Evolutionary conservation across 1,140 invertebrate species (phyloP).

Genomic region (Acromyrmex echinatior): DNA sequence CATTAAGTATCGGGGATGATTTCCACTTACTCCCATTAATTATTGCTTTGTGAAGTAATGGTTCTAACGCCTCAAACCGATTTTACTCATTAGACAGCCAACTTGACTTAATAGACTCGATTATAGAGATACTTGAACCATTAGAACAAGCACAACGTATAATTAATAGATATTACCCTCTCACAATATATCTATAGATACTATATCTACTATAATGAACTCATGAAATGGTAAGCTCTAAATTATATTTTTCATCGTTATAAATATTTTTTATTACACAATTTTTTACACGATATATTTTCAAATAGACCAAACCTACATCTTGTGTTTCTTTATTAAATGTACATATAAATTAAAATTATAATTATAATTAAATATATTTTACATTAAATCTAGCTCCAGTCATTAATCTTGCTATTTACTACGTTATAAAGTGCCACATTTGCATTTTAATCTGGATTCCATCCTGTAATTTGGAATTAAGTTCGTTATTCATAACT

Average conservation of each 20-base stretch:
- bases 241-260: background rate
- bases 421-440: background rate
- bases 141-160: conserved; percentile 58
- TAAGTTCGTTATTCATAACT: background rate
- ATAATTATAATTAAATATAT: conserved; percentile 10
- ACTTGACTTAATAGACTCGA: conserved; percentile 60
- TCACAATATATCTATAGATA: conserved; percentile 18
- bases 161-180: conserved; percentile 70
- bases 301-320: background rate
- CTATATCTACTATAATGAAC: background rate
- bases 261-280: background rate
- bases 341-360: background rate
- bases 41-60: conserved; percentile 67
- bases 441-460: background rate
- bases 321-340: background rate
- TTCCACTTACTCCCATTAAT: conserved; percentile 68
- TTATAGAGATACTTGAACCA: conserved; percentile 52
- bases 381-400: background rate
- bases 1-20: conserved; percentile 51
- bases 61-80: conserved; percentile 53
- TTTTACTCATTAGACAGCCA: conserved; percentile 45
- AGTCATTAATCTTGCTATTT: background rate
- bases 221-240: background rate
- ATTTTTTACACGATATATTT: conserved; percentile 11
- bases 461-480: background rate